These are phyloP conservation scores for Spea bombifrons DNA, from an alignment of 2,113 vertebrate genomes.

Conservation along the genomic window DNA sequence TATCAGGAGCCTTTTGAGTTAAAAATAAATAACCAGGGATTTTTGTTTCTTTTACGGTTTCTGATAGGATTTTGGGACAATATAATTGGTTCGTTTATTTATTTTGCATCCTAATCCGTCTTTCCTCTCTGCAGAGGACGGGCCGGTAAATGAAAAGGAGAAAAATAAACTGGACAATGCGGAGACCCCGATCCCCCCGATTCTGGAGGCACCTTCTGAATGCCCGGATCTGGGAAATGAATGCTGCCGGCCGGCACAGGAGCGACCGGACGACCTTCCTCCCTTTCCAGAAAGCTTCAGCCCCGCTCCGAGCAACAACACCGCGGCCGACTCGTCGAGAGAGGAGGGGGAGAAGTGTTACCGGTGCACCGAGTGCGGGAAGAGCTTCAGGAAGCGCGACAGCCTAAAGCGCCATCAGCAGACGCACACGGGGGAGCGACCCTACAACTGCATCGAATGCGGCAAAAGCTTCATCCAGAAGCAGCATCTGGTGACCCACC, in stretches of 20 bases:
- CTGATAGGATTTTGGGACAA: no score
- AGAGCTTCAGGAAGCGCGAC: constrained; percentile 41
- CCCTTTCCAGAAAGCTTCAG: constrained; percentile 2
- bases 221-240: constrained; percentile 9
- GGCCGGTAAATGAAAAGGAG: constrained; percentile 24
- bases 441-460: constrained; percentile 33
- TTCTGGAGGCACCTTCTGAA: not conserved
- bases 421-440: constrained; percentile 18
- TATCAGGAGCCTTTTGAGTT: no score
- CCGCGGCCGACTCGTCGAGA: not conserved
- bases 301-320: not conserved
- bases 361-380: constrained; percentile 36
- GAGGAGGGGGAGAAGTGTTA: constrained; percentile 34
- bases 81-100: no score
- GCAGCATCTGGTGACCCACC: constrained; percentile 36
- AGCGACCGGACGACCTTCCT: not conserved
- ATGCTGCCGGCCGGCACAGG: not conserved
- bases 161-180: constrained; percentile 23
- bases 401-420: constrained; percentile 43
- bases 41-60: no score
- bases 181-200: not conserved
- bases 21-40: no score
- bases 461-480: constrained; percentile 46
- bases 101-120: no score
- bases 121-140: constrained; percentile 13